Percentiles rank a stretch among this genome's conserved stretches.
These are phyloP conservation scores for Frankliniella intonsa DNA, from an alignment of 2,888 invertebrate genomes.

Conservation along the genomic window DNA sequence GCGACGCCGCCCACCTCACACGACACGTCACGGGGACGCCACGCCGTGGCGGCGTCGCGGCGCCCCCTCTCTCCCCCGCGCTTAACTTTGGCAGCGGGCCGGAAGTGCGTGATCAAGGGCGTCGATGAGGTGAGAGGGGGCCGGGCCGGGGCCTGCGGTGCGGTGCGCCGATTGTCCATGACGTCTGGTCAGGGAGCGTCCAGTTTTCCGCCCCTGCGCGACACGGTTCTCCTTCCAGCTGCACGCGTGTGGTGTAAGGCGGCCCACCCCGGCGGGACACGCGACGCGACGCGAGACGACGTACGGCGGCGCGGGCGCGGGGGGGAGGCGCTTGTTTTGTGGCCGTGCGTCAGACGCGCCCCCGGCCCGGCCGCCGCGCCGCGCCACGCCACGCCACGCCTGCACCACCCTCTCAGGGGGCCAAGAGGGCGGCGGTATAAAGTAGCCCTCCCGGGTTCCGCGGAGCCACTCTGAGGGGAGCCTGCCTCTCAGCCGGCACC, in stretches of 20 bases:
- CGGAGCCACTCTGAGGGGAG: not conserved
- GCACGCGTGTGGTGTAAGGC: no score
- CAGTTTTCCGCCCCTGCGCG: no score
- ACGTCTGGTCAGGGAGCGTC: no score
- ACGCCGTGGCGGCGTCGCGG: not conserved
- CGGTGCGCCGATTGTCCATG: no score
- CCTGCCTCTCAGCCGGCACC: not conserved
- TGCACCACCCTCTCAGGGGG: not conserved
- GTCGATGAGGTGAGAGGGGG: no score
- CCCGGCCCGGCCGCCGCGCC: not conserved
- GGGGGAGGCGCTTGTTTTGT: constrained; percentile 4
- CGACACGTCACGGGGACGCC: not conserved
- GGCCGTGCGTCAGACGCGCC: not conserved
- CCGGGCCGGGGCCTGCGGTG: no score
- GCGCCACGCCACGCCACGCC: not conserved
- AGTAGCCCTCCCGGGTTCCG: not conserved
- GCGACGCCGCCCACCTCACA: no score
- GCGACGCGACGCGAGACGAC: no score
- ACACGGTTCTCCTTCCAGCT: no score
- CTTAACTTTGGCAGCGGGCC: no score
- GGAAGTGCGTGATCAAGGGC: no score
- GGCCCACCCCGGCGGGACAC: no score
- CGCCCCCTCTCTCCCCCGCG: not conserved
- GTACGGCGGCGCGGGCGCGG: not conserved
- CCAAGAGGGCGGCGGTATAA: not conserved